Base-by-base conservation (phyloP, 1,140 invertebrate species). In the Protaetia brevitarsis region DNA sequence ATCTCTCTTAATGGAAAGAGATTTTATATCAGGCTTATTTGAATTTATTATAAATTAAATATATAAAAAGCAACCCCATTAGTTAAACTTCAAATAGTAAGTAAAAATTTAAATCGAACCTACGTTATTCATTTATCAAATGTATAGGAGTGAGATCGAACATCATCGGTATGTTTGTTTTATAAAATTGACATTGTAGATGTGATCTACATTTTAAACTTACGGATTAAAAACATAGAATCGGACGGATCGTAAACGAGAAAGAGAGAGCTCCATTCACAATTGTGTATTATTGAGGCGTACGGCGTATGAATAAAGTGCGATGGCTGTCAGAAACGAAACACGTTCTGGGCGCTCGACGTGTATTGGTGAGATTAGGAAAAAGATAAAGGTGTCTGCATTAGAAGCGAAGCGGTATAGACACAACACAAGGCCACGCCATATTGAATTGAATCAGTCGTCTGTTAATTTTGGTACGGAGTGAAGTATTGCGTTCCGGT, bases 391-490 rank as follows among this genome's bases (percentile, higher is more conserved):
- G 56, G 58, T 69, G 71, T 73, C 71, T 59, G 51, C 41, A 65
- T 70, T 71, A 64, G 65, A 45, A 65, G 41, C 71, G 58, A 67
- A 60, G 66, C 66, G 66, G 66, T 69, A 66, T 72, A 77, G 76
- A 76, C 73, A 73, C 71, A 78, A 76, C 76, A 74, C 73, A 77
- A 74, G 77, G 72, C 72, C 76, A 74, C 76, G 75, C 77, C 76
- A 78, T 79, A 74, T 77, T 76, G 76, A 76, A 79, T 78, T 75
- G 74, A 79, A 78, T 76, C 76, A 77, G 74, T 77, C 73, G 72
- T 77, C 74, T 75, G 74, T 77, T 76, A 74, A 74, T 76, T 76
- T 76, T 72, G 73, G 69, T 60, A 26, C 64, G 70, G 70, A 68
- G 72, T 70, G 70, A 74, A 72, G 71, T 75, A 68, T 64, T 72